Evolutionary conservation across 2,797 vertebrate genomes (phyloP).

Genomic region (Tympanoctomys barrerae): DNA sequence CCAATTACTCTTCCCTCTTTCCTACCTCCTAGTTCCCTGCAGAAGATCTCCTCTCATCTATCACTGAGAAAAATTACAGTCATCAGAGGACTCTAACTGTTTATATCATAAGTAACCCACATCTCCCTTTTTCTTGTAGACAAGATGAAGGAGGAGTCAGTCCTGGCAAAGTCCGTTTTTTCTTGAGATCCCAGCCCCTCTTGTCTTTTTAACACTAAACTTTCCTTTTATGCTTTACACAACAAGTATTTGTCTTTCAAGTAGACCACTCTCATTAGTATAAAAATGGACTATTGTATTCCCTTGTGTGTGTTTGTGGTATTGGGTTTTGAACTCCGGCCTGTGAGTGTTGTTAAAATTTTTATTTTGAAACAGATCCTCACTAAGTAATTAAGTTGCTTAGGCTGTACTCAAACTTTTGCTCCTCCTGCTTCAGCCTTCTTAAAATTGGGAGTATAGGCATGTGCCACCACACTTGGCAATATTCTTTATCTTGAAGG

Average conservation of each 20-base stretch:
- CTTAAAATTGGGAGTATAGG: neutral
- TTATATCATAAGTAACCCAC: neutral
- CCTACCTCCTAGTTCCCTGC: neutral
- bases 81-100: neutral
- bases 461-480: neutral
- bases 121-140: slow-evolving; percentile 2
- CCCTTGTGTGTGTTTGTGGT: neutral
- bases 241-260: neutral
- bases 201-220: neutral
- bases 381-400: neutral
- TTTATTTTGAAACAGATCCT: neutral
- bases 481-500: neutral
- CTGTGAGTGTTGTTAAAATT: neutral
- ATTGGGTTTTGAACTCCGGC: neutral
- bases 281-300: neutral
- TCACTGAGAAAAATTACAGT: slow-evolving; percentile 51
- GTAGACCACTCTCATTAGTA: neutral
- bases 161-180: slow-evolving; percentile 9
- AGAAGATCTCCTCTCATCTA: neutral
- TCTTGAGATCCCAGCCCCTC: neutral
- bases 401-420: neutral
- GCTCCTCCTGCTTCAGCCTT: neutral
- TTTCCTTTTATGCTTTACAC: slow-evolving; percentile 9
- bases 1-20: neutral
- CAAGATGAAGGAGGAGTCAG: neutral